A percentile compares a stretch with the other conserved stretches of the same genome.
These are phyloP conservation scores for Campoletis raptor DNA, from an alignment of 2,888 invertebrate genomes.

Conservation along the genomic window DNA sequence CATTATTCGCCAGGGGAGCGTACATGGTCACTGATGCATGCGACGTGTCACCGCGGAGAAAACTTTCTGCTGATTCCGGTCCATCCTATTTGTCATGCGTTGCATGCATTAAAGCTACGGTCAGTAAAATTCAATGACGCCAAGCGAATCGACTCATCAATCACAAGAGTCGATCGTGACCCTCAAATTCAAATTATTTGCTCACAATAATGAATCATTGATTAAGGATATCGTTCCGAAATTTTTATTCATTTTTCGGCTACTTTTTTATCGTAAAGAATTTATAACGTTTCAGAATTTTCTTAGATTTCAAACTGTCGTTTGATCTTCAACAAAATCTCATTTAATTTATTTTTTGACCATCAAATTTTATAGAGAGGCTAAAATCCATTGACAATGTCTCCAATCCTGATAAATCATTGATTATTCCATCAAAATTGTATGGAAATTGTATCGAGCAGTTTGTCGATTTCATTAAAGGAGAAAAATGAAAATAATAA, in stretches of 20 bases:
- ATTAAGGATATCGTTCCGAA: background rate
- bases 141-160: background rate
- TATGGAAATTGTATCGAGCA: background rate
- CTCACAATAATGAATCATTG: background rate
- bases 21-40: conserved; percentile 83
- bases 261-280: background rate
- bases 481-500: background rate
- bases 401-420: background rate
- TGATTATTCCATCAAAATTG: background rate
- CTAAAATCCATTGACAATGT: no score
- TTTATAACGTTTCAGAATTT: background rate
- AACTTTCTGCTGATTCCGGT: conserved; percentile 83
- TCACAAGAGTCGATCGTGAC: conserved; percentile 26
- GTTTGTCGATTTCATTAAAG: background rate
- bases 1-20: conserved; percentile 84
- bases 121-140: conserved; percentile 78
- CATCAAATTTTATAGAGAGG: no score
- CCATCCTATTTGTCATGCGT: conserved; percentile 84
- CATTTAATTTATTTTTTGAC: no score
- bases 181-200: background rate
- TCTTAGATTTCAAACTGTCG: background rate
- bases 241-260: background rate
- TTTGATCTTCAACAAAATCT: background rate
- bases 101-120: conserved; percentile 84
- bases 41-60: conserved; percentile 83